These are phyloP conservation scores for Helicoverpa armigera DNA, from an alignment of 1,140 invertebrate species.

Conservation along the genomic window DNA sequence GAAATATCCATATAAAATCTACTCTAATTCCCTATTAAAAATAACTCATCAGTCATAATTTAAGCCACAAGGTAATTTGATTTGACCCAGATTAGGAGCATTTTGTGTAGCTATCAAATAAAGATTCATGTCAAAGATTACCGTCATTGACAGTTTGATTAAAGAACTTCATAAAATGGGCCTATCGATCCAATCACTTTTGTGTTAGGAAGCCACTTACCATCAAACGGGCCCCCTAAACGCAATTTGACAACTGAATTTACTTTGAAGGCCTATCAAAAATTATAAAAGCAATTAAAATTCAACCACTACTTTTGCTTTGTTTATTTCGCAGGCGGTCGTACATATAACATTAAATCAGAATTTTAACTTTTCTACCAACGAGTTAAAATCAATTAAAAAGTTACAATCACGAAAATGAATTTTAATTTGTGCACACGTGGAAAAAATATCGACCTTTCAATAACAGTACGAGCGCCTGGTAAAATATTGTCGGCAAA, in stretches of 20 bases:
- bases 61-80: no score
- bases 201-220: background rate
- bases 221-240: background rate
- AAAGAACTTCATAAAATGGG: slow-evolving; percentile 25
- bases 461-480: slow-evolving; percentile 15
- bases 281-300: slow-evolving; percentile 16
- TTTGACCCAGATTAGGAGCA: background rate
- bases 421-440: background rate
- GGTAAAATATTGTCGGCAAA: slow-evolving; percentile 25
- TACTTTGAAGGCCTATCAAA: background rate
- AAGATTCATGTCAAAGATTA: slow-evolving; percentile 6
- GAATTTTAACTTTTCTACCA: no score
- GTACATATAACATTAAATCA: background rate
- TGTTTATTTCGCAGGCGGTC: background rate
- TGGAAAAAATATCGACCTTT: background rate
- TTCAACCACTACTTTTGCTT: background rate
- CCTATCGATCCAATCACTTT: background rate
- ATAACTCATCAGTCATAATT: no score
- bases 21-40: no score
- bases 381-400: background rate
- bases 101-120: background rate
- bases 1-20: no score
- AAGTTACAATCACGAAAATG: background rate
- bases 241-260: slow-evolving; percentile 2
- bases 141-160: slow-evolving; percentile 18